These are phyloP conservation scores for Passer domesticus DNA, from an alignment of 2,113 vertebrate genomes.

Conservation along the genomic window DNA sequence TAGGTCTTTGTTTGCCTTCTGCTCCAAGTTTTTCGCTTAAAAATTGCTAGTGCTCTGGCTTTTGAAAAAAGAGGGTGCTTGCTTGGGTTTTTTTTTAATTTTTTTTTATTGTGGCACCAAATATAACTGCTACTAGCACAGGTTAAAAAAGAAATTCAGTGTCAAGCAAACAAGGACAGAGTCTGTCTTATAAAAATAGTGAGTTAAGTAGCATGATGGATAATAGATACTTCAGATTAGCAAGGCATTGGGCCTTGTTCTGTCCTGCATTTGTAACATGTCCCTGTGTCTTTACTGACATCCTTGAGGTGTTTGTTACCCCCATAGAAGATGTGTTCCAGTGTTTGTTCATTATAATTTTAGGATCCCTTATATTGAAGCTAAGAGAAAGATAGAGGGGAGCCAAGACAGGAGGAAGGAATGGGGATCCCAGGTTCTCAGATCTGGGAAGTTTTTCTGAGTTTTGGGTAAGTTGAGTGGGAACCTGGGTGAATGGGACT, in stretches of 20 bases:
- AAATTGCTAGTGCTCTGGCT: neutral
- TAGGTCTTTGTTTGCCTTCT: neutral
- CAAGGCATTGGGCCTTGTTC: accelerated
- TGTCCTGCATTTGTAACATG: neutral
- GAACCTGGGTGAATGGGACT: neutral
- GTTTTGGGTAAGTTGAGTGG: neutral
- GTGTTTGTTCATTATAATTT: neutral
- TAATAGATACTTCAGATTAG: neutral
- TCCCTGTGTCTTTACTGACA: neutral
- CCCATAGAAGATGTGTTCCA: neutral
- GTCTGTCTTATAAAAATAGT: neutral
- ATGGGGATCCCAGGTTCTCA: neutral
- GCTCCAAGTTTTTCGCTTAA: neutral
- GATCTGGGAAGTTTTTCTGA: neutral
- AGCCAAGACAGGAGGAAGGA: neutral
- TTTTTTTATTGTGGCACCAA: neutral
- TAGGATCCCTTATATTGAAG: neutral
- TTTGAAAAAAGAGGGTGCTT: accelerated
- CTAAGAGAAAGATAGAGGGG: neutral
- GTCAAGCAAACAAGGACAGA: neutral
- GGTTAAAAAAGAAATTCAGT: neutral
- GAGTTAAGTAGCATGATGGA: neutral
- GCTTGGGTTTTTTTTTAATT: neutral
- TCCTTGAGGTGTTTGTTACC: neutral
- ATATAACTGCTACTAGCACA: neutral